These are phyloP conservation scores for Patella ulyssiponensis DNA, from an alignment of 2,888 invertebrate species.

Conservation along the genomic window DNA sequence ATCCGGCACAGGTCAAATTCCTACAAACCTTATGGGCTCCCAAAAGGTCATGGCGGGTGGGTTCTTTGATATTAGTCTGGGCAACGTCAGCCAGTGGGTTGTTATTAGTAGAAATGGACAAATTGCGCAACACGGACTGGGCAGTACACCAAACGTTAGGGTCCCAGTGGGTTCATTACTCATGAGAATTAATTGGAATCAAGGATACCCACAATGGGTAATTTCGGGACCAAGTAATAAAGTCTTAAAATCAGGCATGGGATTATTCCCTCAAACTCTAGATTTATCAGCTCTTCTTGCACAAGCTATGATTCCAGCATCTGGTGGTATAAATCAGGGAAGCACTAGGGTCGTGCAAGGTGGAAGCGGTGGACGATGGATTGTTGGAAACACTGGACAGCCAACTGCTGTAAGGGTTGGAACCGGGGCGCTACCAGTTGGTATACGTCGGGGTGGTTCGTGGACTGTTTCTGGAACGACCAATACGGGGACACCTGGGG, in stretches of 20 bases:
- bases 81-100: not conserved
- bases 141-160: not conserved
- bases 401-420: not conserved
- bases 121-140: conserved; percentile 15
- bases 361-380: conserved; percentile 6
- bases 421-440: not conserved
- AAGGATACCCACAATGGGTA: conserved; percentile 26
- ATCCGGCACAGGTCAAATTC: conserved; percentile 33
- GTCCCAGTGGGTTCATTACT: not conserved
- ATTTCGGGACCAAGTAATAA: conserved; percentile 35
- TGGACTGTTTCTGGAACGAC: not conserved
- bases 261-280: conserved; percentile 26
- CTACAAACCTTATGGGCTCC: conserved; percentile 28
- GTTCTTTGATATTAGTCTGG: conserved; percentile 1
- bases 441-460: not conserved
- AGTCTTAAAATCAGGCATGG: conserved; percentile 29
- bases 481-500: not conserved
- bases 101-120: conserved; percentile 12
- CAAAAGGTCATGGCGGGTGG: conserved; percentile 27
- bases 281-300: not conserved
- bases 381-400: not conserved
- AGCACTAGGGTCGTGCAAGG: conserved; percentile 11
- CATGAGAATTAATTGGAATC: not conserved
- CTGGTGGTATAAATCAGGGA: not conserved
- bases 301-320: not conserved